Evolutionary conservation across 2,113 vertebrate species (phyloP), one percentile per base, ranked within the genome.

Genomic region (Delphinapterus leucas): DNA sequence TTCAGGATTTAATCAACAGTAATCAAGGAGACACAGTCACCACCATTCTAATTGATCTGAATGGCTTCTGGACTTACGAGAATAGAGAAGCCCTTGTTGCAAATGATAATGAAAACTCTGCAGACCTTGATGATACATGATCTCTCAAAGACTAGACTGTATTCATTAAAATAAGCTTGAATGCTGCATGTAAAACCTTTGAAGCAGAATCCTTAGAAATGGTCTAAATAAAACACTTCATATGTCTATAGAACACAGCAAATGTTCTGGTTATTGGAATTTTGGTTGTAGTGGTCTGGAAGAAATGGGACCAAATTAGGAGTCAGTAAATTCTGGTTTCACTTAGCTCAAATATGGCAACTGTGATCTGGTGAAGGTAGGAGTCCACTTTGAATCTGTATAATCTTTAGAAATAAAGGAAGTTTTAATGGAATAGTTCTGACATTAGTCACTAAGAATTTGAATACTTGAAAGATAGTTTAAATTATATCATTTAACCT

Each of bases 41-140:
- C 95, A 99, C 99, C 98, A 99, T 99, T 98, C 99, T 99, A 44
- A 99, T 99, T 25, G 99, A 99, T 98, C 99, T 99, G 94, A 99
- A 99, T 91, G 99, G 99, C 58, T 99, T 99, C 98, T 99, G 99
- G 99, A 99, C 99, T 0, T 99, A 99, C 0, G 99, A 99, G 98
- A 99, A 99, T 98, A 99, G 99, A 98, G 99, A 99, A 97, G 99
- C 99, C 65, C 99, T 99, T 98, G 99, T 99, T 85, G 99, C 99
- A 61, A 99, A 98, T 0, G 99, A 99, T 97, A 99, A 73, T 12
- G 99, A 99, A 98, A 98, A 41, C 98, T 86, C 98, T 90, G 93
- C 98, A 58, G 99, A 99, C 93, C 98, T 98, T 31, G 99, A 99
- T 3, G 99, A 99, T 97, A 98, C 99, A 18, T 99, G 98, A 99